A percentile compares a stretch with the other conserved stretches of the same genome.
Conservation (phyloP, 2,113 vertebrate species). For the Calidris pygmaea region DNA sequence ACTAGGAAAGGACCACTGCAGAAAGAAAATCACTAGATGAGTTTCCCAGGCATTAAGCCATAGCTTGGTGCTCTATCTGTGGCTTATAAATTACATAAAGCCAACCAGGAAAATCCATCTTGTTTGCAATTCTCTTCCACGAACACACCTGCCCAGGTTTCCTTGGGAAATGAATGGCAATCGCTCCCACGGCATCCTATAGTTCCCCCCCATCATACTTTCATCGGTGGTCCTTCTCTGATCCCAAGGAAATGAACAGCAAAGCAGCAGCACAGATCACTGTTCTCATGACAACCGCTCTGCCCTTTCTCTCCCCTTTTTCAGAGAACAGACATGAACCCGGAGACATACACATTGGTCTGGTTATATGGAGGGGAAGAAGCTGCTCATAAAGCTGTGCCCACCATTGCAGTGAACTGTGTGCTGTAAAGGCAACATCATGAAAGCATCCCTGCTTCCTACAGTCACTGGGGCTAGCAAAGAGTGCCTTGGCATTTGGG, state of each 20-base stretch:
- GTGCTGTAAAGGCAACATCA: background rate
- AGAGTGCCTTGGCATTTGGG: background rate
- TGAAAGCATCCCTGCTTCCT: background rate
- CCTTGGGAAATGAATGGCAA: background rate
- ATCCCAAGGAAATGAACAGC: background rate
- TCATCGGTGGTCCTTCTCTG: background rate
- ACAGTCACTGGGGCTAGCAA: background rate
- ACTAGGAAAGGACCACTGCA: background rate
- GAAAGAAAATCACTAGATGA: background rate
- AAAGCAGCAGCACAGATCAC: background rate
- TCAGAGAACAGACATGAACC: background rate
- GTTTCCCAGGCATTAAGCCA: background rate
- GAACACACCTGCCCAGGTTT: background rate
- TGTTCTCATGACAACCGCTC: background rate
- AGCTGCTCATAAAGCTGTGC: background rate
- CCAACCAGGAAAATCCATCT: background rate
- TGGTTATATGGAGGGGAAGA: background rate
- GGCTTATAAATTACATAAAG: background rate
- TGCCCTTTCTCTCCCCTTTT: background rate
- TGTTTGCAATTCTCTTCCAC: background rate
- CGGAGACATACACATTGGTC: background rate
- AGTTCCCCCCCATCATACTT: background rate
- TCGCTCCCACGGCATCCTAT: background rate
- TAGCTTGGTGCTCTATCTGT: background rate
- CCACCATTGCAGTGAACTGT: background rate